phyloP scores from a whole-genome alignment of 2,888 invertebrate species.

The Lepidocyrtoides sp. region DNA sequence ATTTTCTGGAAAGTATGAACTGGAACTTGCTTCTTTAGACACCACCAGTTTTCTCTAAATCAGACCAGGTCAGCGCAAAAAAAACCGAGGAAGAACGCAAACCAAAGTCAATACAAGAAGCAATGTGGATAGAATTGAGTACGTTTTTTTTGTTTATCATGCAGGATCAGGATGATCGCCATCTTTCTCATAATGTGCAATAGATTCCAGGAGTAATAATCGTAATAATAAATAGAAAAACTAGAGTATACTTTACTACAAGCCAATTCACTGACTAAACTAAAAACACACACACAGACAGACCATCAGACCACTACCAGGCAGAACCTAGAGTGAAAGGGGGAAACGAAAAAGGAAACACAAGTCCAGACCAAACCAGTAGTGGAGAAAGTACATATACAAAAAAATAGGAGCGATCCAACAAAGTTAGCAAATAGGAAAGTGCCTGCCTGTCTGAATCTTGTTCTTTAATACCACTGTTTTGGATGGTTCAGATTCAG shows the following conservation, averaged over 20 bases:
- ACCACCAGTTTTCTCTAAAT: too few species aligned
- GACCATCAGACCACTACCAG: neutral
- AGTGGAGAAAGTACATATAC: too few species aligned
- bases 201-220: neutral
- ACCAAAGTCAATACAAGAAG: neutral
- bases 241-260: neutral
- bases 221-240: conserved; percentile 12
- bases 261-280: neutral
- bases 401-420: neutral
- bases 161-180: neutral
- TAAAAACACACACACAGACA: neutral
- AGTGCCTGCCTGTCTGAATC: neutral
- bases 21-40: too few species aligned
- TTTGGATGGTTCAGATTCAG: neutral
- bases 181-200: neutral
- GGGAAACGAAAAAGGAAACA: neutral
- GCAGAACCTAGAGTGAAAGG: too few species aligned
- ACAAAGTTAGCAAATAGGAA: neutral
- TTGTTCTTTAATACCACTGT: neutral
- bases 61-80: too few species aligned
- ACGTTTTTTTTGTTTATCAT: neutral
- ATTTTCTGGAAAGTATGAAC: too few species aligned
- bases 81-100: neutral
- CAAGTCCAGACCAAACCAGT: neutral
- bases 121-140: neutral